phyloP scores from a whole-genome alignment of 1,140 invertebrate species.

The Halotydeus destructor region DNA sequence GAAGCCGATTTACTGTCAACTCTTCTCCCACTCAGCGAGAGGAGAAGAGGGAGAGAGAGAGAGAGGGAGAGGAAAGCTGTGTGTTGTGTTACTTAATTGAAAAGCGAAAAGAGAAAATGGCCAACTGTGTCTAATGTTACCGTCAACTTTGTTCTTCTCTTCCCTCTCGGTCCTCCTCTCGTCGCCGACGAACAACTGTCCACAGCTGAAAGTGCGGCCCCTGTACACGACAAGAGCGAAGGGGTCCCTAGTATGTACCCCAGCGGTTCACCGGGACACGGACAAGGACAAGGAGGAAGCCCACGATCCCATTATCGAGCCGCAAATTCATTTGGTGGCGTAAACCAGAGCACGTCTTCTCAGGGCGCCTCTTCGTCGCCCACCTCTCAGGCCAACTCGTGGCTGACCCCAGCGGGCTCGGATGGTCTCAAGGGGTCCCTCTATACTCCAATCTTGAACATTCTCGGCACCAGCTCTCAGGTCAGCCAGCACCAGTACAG shows the following conservation, averaged over 20 bases:
- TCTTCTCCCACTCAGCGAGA: neutral
- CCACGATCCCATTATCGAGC: conserved; percentile 26
- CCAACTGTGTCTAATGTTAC: neutral
- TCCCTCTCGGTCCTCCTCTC: no score
- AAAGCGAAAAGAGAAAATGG: neutral
- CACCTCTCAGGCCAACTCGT: neutral
- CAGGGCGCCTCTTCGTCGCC: conserved; percentile 14
- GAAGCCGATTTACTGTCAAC: neutral
- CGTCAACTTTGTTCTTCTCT: no score
- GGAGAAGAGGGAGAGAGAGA: neutral
- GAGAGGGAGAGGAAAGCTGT: neutral
- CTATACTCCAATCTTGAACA: conserved; percentile 14
- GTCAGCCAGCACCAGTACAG: conserved; percentile 6
- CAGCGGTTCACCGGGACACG: conserved; percentile 16
- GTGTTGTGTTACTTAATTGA: neutral
- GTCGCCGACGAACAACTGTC: no score
- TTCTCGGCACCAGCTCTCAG: conserved; percentile 7
- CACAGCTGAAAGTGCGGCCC: conserved; percentile 16
- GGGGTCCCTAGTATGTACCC: conserved; percentile 15
- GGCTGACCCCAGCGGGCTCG: conserved; percentile 10
- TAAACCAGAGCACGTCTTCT: conserved; percentile 9
- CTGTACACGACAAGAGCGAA: conserved; percentile 15
- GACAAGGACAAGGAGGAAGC: conserved; percentile 16
- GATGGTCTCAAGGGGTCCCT: conserved; percentile 10
- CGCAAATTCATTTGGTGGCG: conserved; percentile 20